Evolutionary conservation across 2,888 invertebrate species (phyloP), one percentile per base, ranked within the genome.

Genomic region (Torymus auratus): DNA sequence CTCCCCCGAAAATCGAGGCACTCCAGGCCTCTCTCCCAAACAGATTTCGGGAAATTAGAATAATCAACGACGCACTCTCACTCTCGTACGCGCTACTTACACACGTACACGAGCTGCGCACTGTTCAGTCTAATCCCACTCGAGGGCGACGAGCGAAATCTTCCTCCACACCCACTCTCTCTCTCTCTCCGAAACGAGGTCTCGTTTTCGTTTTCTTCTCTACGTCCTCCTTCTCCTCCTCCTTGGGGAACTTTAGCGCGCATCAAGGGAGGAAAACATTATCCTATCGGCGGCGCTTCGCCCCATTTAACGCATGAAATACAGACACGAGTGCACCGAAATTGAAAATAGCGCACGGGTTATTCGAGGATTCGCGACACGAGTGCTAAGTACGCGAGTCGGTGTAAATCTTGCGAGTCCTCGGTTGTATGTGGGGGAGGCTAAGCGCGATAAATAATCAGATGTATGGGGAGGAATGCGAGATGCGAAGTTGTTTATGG

Each of bases 261-360:
- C 17, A 41, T 23, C 17, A 50, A 56, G 50, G n/a, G 17, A 17
- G 23, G 52, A 64, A 71, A 61, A 68, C 74, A 81, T 81, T 81
- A 74, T 70, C 73, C 78, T 81, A 81, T 81, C 78, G 67, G 65
- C 61, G 65, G 28, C 5, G 56, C 17, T 55, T 23, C 56, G 70
- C 70, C 67, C 70, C 78, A 78, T 81, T 81, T 74, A 73, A 81
- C 73, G 13, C 62, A 58, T 28, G 52, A 77, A 76, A 69, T 70
- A 70, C 56, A 72, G 1, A 15, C 41, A 7, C 41, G 7, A 41
- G 41, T 10, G 5, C 41, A 0, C 7, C 41, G 23, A 72, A 17
- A 76, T 80, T 80, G 76, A 72, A 80, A 71, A 76, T 61, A 41
- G 41, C 41, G 41, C 61, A 23, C 53, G n/a, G 1, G 23, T 55